Evolutionary conservation across 2,888 invertebrate genomes (phyloP), one percentile per base, ranked within the genome.

Genomic region (Scrobipalpa atriplicella): DNA sequence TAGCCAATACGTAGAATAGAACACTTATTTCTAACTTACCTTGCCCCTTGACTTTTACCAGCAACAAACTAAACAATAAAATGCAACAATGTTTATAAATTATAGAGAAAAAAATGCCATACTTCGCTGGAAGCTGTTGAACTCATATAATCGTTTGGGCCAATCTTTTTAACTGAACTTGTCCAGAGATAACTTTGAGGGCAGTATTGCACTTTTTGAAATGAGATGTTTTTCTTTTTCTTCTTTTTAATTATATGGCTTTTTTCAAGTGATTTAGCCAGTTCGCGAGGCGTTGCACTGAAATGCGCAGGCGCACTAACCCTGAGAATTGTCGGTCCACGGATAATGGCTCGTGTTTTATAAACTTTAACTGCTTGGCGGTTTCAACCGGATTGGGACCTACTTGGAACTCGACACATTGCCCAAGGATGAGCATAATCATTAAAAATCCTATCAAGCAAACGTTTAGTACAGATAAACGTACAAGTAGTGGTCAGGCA

Each of bases 61-160:
- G 29, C 41, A 47, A 47, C 13, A 43, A 65, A 39, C 61, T 66
- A 61, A n/a, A 19, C 10, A 19, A 54, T 5, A 6, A 43, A 58
- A 58, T 7, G 41, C 43, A 51, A 63, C 51, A 65, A 51, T 1
- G 36, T 51, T n/a, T 18, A 43, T 56, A 54, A 62, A 41, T 41
- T 18, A 65, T 60, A 58, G 38, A 38, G 2, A n/a, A 54, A 62
- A 66, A 61, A 73, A 71, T 64, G 69, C 43, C 81, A 75, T 78
- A 84, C 85, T 77, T 83, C 78, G 72, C 82, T 84, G 47, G 83
- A 85, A 75, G 79, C 79, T 70, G 83, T 78, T 76, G 84, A 84
- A 78, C 85, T 84, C 86, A 86, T 86, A 84, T 77, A 85, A 79
- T 77, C 72, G 77, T 71, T 73, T 77, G 72, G 64, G 69, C 64